phyloP scores from a whole-genome alignment of 1,140 invertebrate genomes.

The Cheumatopsyche charites region DNA sequence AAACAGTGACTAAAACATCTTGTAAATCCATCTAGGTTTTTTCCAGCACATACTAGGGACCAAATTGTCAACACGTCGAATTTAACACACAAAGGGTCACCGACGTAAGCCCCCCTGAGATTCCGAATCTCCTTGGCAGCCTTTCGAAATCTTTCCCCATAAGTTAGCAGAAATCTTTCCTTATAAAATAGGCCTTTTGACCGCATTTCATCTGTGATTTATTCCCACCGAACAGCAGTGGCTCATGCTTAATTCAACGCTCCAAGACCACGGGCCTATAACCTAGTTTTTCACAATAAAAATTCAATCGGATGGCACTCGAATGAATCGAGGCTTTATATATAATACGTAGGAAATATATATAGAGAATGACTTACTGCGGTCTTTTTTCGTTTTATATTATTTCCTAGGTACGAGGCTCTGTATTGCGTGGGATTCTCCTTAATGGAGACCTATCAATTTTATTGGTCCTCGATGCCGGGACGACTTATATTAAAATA shows the following conservation, averaged over 20 bases:
- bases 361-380: constrained; percentile 1
- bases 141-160: too few species aligned
- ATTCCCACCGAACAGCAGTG: not conserved
- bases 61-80: too few species aligned
- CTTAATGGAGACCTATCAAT: constrained; percentile 34
- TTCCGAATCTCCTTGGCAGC: too few species aligned
- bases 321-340: constrained; percentile 24
- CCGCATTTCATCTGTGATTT: constrained; percentile 16
- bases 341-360: not conserved
- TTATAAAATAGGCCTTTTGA: constrained; percentile 1
- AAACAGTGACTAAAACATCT: too few species aligned
- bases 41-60: too few species aligned
- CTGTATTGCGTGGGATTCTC: not conserved
- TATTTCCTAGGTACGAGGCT: too few species aligned
- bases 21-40: too few species aligned
- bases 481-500: constrained; percentile 22
- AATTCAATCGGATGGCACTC: constrained; percentile 31
- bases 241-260: constrained; percentile 23
- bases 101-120: too few species aligned
- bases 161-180: not conserved
- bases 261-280: not conserved
- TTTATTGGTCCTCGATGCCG: constrained; percentile 14
- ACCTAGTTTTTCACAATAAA: constrained; percentile 31
- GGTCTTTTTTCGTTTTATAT: not conserved
- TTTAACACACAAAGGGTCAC: too few species aligned